Evolutionary conservation across 2,888 invertebrate genomes (phyloP).

Genomic region (Drosophila infuscata): DNA sequence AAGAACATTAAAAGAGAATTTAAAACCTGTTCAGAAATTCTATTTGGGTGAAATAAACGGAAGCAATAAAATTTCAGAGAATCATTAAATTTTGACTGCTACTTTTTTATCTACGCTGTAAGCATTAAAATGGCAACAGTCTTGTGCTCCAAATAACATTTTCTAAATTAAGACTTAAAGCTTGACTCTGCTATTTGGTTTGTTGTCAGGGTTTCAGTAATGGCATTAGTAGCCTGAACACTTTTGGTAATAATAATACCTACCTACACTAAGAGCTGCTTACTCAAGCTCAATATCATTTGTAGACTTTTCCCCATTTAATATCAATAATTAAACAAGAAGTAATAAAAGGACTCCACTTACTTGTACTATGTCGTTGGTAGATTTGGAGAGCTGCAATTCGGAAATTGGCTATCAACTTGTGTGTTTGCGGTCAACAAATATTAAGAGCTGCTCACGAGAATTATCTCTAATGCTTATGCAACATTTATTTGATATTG

Average conservation of each 20-base stretch:
- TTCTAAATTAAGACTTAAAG: slow-evolving; percentile 1
- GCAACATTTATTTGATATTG: slow-evolving; percentile 75
- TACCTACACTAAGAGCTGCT: slow-evolving; percentile 21
- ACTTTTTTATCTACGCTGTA: slow-evolving; percentile 3
- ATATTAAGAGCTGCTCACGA: slow-evolving; percentile 22
- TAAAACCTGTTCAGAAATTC: slow-evolving; percentile 5
- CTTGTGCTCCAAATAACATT: not conserved
- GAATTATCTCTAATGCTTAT: slow-evolving; percentile 58
- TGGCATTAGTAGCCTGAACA: not conserved
- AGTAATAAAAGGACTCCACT: slow-evolving; percentile 11
- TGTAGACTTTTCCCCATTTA: slow-evolving; percentile 5
- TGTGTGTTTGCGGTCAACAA: slow-evolving; percentile 35
- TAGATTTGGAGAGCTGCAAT: slow-evolving; percentile 4
- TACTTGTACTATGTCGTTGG: slow-evolving; percentile 22
- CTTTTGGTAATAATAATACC: not conserved
- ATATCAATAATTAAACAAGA: slow-evolving; percentile 33
- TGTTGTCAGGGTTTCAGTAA: not conserved
- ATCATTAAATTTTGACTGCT: slow-evolving; percentile 17
- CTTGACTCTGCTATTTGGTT: not conserved
- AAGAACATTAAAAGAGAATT: slow-evolving; percentile 11
- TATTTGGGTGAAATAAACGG: not conserved
- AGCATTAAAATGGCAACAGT: slow-evolving; percentile 5
- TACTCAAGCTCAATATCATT: slow-evolving; percentile 16
- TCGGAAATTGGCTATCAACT: slow-evolving; percentile 25
- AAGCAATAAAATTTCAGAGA: slow-evolving; percentile 15